Base-by-base conservation (phyloP, 2,888 invertebrate species). In the Amphipoea lucens region DNA sequence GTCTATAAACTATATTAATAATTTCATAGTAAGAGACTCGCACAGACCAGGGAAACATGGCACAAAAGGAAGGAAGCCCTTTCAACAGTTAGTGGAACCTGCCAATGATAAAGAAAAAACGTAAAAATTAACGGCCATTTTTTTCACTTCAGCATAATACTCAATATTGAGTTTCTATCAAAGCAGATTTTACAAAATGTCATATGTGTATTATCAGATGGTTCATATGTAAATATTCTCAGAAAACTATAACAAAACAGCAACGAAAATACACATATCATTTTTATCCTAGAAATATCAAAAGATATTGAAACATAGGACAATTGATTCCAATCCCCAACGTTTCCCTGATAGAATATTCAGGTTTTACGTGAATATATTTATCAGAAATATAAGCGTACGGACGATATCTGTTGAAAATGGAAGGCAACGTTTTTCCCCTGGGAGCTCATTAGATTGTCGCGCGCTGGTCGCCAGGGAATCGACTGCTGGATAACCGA, bases 371-470 rank as follows among this genome's bases (percentile, higher is more conserved):
- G 83, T 88, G 86, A 90, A 88, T 89, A 88, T 86, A 85, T 86
- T 86, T 85, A 87, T 90, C 88, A 83, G 86, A 86, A 89, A 90
- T 90, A 88, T 88, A 83, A 87, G 83, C 83, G 88, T 86, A 85
- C 84, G 86, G 87, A 83, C 85, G 89, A 88, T 90, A 91, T 91
- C 87, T 89, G 88, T 89, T 88, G 91, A 91, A 92, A 92, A 90
- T 91, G 90, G 90, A 90, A 91, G 85, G 88, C 89, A 86, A 84
- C 91, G 87, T 88, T 82, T 86, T 82, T 89, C 94, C 91, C 92
- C 76, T 66, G 92, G 92, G 94, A 93, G 86, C 93, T 94, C 94
- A 94, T 94, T 94, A 94, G 92, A 91, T 92, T 91, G 92, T 90
- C 92, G 90, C 90, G 86, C 86, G 88, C 81, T 86, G 87, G 84